These are phyloP conservation scores for Apamea epomidion DNA, from an alignment of 2,888 invertebrate species.

Conservation along the genomic window DNA sequence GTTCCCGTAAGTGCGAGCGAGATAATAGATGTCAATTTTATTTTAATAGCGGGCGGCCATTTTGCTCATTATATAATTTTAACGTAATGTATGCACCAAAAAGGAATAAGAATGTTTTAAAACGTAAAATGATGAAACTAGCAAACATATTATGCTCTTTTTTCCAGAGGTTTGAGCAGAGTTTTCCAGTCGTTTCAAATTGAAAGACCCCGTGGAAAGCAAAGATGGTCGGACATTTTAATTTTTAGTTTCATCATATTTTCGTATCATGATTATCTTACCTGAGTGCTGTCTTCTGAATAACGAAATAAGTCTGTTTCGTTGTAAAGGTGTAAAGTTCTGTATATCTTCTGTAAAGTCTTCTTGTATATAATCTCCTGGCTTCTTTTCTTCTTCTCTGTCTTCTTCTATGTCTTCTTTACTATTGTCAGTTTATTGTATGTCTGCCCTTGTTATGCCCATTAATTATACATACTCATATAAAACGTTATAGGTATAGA, in stretches of 20 bases:
- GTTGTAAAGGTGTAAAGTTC: slow-evolving; percentile 62
- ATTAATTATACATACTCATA: slow-evolving; percentile 85
- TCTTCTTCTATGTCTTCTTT: slow-evolving; percentile 69
- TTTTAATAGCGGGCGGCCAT: slow-evolving; percentile 69
- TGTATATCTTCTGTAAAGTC: slow-evolving; percentile 62
- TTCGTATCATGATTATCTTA: slow-evolving; percentile 49
- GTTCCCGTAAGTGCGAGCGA: slow-evolving; percentile 80
- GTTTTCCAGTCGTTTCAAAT: neutral
- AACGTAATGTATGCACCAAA: slow-evolving; percentile 10
- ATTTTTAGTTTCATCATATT: slow-evolving; percentile 17
- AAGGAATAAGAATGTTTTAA: slow-evolving; percentile 5
- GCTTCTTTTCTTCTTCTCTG: slow-evolving; percentile 56
- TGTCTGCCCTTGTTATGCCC: slow-evolving; percentile 85
- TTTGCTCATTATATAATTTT: slow-evolving; percentile 56
- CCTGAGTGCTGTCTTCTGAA: slow-evolving; percentile 56
- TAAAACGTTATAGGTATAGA: slow-evolving; percentile 89
- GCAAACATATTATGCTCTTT: neutral
- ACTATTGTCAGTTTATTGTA: slow-evolving; percentile 81
- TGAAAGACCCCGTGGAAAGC: slow-evolving; percentile 20
- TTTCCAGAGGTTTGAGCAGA: neutral
- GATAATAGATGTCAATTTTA: slow-evolving; percentile 76
- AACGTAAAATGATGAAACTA: slow-evolving; percentile 1
- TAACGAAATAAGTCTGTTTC: slow-evolving; percentile 44
- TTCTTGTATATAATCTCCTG: slow-evolving; percentile 63
- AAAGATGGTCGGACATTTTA: slow-evolving; percentile 12